Base-by-base conservation (phyloP, 2,888 invertebrate species). In the Seira musarum region DNA sequence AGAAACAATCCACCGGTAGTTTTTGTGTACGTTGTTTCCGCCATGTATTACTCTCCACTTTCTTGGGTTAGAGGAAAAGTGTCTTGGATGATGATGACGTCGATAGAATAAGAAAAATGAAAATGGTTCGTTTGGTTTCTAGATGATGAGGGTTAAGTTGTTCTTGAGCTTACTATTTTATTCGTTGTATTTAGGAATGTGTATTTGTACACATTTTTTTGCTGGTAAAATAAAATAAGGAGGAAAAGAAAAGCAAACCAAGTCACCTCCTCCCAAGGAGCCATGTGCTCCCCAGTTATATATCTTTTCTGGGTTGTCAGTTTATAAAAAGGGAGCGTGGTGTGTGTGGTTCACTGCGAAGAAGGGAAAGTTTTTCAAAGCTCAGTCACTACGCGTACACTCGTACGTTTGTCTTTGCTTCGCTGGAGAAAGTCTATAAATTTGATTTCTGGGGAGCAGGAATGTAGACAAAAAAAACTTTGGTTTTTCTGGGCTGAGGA, bases 141-240 rank as follows among this genome's bases (percentile, higher is more conserved):
- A 30, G 74, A 74, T 80, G 74, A 80, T 80, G 80, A 74, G 80
- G 80, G 80, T 74, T 80, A 80, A 80, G 74, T 74, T 74, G 80
- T 74, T 74, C 73, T 74, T 80, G 65, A 73, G 74, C 74, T 72
- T 72, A 63, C 30, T 30, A 30, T 30, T 30, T 8, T 30, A 5
- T 30, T 30, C 30, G n/a, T n/a, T n/a, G n/a, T n/a, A n/a, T n/a
- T n/a, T 30, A 2, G 30, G 30, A 30, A 30, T 30, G 30, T 30
- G 30, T 30, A 5, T 30, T 30, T 30, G 30, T 30, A 30, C 30
- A 30, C 30, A 30, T 30, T 5, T 30, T 30, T 30, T 30, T 30
- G 2, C 8, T 30, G 30, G 8, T 30, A 30, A 30, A 30, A 30
- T n/a, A n/a, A n/a, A n/a, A n/a, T n/a, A n/a, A n/a, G n/a, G n/a